Percentiles rank a stretch among this genome's conserved stretches.
These are phyloP conservation scores for Alaudala cheleensis DNA, from an alignment of 2,113 vertebrate species.

Conservation along the genomic window DNA sequence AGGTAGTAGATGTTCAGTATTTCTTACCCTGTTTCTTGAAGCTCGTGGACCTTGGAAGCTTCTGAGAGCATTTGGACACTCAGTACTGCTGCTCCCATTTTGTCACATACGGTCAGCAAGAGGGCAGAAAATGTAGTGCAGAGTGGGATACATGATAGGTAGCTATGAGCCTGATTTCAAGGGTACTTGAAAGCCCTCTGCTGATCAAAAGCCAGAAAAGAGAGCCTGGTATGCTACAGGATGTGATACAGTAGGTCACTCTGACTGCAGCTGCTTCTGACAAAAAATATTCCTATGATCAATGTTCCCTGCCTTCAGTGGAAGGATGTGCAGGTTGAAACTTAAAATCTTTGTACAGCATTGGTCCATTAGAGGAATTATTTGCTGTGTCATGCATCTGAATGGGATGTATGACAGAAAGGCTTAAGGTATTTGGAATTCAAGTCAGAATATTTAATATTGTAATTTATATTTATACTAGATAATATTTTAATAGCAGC, in stretches of 20 bases:
- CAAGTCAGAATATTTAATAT: not conserved
- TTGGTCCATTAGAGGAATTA: not conserved
- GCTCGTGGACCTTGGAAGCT: not conserved
- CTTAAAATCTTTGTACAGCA: not conserved
- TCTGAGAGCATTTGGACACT: not conserved
- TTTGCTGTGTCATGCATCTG: not conserved
- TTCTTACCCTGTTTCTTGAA: not conserved
- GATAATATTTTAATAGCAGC: not conserved
- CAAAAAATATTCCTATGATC: not conserved
- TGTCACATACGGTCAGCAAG: not conserved
- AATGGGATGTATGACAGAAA: not conserved
- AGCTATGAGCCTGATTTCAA: not conserved
- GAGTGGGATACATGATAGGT: not conserved
- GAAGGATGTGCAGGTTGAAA: not conserved
- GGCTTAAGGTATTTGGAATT: not conserved
- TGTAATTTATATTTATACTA: not conserved
- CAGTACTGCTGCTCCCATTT: not conserved
- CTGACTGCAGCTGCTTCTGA: not conserved
- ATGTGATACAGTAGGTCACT: not conserved
- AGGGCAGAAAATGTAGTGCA: not conserved
- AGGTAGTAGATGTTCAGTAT: conserved; percentile 72
- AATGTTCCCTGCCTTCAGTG: not conserved
- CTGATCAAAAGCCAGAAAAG: not conserved
- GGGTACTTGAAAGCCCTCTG: not conserved
- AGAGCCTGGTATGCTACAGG: not conserved